phyloP scores from a whole-genome alignment of 1,140 invertebrate species.

The Acyrthosiphon pisum region DNA sequence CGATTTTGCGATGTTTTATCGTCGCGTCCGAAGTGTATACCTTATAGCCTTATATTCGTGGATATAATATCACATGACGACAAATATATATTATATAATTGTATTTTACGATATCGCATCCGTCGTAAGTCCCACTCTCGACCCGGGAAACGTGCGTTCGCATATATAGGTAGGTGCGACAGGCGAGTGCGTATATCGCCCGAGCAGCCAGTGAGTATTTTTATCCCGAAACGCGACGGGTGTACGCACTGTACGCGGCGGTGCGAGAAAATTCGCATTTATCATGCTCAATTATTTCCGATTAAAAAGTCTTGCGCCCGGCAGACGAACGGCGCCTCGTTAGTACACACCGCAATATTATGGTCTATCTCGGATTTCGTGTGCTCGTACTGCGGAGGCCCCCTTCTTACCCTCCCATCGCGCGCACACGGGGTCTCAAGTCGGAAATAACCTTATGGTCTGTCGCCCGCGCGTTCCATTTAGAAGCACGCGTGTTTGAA shows the following conservation, averaged over 20 bases:
- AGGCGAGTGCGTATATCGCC: not conserved
- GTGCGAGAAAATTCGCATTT: conserved; percentile 27
- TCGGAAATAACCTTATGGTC: conserved; percentile 46
- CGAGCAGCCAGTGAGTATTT: not conserved
- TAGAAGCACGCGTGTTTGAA: not conserved
- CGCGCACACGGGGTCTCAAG: not conserved
- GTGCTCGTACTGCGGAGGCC: not conserved
- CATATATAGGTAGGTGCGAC: not conserved
- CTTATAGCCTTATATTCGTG: no score
- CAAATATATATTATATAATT: no score
- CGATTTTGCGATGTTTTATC: not conserved
- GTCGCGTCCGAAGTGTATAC: not conserved
- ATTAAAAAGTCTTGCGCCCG: not conserved
- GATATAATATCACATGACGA: not conserved
- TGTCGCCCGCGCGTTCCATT: conserved; percentile 14
- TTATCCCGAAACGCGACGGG: not conserved
- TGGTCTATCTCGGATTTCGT: not conserved
- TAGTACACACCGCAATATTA: not conserved
- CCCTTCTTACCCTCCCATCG: not conserved
- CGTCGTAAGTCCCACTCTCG: not conserved
- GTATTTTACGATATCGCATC: not conserved
- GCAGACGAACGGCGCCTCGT: not conserved
- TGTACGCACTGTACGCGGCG: not conserved
- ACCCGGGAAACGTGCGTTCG: not conserved
- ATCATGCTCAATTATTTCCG: conserved; percentile 34